These are phyloP conservation scores for Periphyllus acericola DNA, from an alignment of 2,888 invertebrate species.

Conservation along the genomic window DNA sequence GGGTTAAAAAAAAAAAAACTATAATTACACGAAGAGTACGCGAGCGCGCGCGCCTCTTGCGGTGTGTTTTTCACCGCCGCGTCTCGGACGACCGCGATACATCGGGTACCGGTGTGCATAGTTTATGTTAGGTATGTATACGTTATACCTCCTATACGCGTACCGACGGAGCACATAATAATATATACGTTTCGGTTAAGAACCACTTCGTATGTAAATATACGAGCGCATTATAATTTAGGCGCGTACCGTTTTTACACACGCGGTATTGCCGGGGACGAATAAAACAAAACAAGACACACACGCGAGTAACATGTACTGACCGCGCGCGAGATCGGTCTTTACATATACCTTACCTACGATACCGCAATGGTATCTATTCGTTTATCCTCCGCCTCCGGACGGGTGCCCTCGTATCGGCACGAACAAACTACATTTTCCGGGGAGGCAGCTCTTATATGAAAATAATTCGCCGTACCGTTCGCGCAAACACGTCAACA, in stretches of 20 bases:
- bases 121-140: not conserved
- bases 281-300: not conserved
- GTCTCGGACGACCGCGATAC: not conserved
- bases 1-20: not conserved
- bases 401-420: no score
- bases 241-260: constrained; percentile 10
- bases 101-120: not conserved
- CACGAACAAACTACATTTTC: no score
- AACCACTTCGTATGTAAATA: constrained; percentile 44
- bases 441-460: no score
- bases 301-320: not conserved
- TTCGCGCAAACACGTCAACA: no score
- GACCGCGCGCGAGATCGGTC: not conserved
- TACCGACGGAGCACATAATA: not conserved
- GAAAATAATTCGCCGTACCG: no score
- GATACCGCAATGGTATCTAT: not conserved
- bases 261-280: not conserved
- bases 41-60: not conserved
- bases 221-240: constrained; percentile 26
- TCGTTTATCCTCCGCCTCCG: not conserved
- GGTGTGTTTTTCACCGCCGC: not conserved
- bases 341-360: not conserved
- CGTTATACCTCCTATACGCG: not conserved
- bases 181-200: not conserved
- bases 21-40: not conserved